phyloP scores from a whole-genome alignment of 2,888 invertebrate genomes.

The Trissolcus brochymenae region DNA sequence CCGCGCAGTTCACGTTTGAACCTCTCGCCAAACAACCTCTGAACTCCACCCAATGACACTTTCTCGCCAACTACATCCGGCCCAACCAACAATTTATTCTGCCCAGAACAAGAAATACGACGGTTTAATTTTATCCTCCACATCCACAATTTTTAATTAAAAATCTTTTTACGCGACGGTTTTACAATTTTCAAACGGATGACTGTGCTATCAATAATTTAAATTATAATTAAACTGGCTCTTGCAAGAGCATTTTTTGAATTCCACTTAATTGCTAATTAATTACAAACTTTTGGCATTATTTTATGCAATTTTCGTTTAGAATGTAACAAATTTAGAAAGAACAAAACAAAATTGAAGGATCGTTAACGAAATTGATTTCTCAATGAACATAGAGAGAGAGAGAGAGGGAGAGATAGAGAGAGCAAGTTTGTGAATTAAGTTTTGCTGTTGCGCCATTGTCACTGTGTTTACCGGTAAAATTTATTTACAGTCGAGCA shows the following conservation, averaged over 20 bases:
- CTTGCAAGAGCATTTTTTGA: too few species aligned
- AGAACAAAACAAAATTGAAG: constrained; percentile 22
- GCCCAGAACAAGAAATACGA: constrained; percentile 18
- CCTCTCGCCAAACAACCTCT: constrained; percentile 66
- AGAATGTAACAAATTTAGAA: too few species aligned
- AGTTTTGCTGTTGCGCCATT: constrained; percentile 28
- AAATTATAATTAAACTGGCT: too few species aligned
- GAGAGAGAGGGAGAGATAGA: too few species aligned
- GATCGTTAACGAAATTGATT: neutral
- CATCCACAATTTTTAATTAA: too few species aligned
- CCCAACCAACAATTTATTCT: constrained; percentile 31
- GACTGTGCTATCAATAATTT: too few species aligned
- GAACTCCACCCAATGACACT: constrained; percentile 53
- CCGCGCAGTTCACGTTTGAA: constrained; percentile 56
- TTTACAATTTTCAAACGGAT: too few species aligned
- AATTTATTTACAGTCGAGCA: constrained; percentile 56
- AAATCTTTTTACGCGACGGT: too few species aligned
- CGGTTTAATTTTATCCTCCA: neutral
- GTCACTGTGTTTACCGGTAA: constrained; percentile 34
- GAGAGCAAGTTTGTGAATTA: constrained; percentile 38
- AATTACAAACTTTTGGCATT: too few species aligned
- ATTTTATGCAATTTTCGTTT: too few species aligned
- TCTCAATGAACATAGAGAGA: too few species aligned
- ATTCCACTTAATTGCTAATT: too few species aligned
- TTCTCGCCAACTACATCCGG: constrained; percentile 46